phyloP scores from a whole-genome alignment of 53 echinoderm and acorn worm genomes.

The Arbacia lixula region DNA sequence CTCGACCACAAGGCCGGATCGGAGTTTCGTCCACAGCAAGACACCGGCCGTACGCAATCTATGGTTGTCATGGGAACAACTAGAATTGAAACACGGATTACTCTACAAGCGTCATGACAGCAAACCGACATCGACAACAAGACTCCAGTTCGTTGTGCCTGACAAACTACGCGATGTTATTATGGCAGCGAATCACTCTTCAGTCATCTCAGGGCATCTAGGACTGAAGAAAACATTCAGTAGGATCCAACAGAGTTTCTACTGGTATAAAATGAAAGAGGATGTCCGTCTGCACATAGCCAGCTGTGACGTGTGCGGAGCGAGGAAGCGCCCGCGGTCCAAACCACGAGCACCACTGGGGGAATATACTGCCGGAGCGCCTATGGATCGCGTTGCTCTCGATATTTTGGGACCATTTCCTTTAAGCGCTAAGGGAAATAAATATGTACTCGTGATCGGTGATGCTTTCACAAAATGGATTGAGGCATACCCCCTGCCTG shows the following conservation, averaged over 20 bases:
- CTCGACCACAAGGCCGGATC: slow-evolving; percentile 35
- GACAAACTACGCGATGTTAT: slow-evolving; percentile 39
- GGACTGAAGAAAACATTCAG: slow-evolving; percentile 66
- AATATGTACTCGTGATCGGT: slow-evolving; percentile 65
- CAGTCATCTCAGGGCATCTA: slow-evolving; percentile 56
- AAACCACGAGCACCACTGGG: slow-evolving; percentile 62
- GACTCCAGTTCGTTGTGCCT: slow-evolving; percentile 58
- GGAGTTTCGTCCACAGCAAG: slow-evolving; percentile 35
- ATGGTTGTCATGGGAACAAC: slow-evolving; percentile 65
- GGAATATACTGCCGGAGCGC: slow-evolving; percentile 56
- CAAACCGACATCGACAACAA: background rate
- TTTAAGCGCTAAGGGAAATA: slow-evolving; percentile 50
- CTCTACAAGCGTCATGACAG: slow-evolving; percentile 56
- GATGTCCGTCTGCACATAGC: no score
- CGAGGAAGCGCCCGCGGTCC: slow-evolving; percentile 57
- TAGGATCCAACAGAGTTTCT: slow-evolving; percentile 46
- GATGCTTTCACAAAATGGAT: slow-evolving; percentile 73
- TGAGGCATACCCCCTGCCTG: slow-evolving; percentile 72
- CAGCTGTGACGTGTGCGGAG: slow-evolving; percentile 70
- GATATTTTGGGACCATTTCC: slow-evolving; percentile 81
- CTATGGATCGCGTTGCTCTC: slow-evolving; percentile 69
- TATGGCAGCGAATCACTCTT: slow-evolving; percentile 37
- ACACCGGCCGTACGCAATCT: slow-evolving; percentile 66
- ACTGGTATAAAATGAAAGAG: slow-evolving; percentile 62
- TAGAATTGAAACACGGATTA: slow-evolving; percentile 41